These are phyloP conservation scores for Epizoanthus rinbou DNA, from an alignment of 92 coral and sea anemone species.

Conservation along the genomic window DNA sequence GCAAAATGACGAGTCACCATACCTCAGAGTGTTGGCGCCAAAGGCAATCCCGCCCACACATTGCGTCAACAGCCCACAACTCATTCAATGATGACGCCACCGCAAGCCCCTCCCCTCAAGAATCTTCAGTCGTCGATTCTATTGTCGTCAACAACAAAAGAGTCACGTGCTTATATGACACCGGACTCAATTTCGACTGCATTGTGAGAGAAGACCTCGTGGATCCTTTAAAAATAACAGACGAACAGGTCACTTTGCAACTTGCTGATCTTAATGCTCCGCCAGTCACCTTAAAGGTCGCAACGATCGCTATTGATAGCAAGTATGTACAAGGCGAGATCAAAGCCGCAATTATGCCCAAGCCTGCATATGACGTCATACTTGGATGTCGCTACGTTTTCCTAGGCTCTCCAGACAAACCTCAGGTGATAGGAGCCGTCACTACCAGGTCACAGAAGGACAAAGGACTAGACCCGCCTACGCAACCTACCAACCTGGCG, in stretches of 20 bases:
- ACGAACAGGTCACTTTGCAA: slow-evolving; percentile 7
- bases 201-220: slow-evolving; percentile 24
- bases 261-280: slow-evolving; percentile 8
- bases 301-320: slow-evolving; percentile 16
- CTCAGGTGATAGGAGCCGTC: slow-evolving; percentile 18
- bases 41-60: not conserved
- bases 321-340: slow-evolving; percentile 20
- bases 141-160: slow-evolving; percentile 18
- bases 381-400: slow-evolving; percentile 22
- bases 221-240: slow-evolving; percentile 8
- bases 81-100: too few species aligned
- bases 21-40: not conserved
- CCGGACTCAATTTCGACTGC: slow-evolving; percentile 23
- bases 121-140: slow-evolving; percentile 7
- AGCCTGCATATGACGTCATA: slow-evolving; percentile 21
- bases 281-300: slow-evolving; percentile 20
- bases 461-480: slow-evolving; percentile 18
- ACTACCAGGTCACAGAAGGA: slow-evolving; percentile 25
- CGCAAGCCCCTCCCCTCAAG: not conserved
- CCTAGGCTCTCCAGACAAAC: slow-evolving; percentile 17
- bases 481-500: not conserved
- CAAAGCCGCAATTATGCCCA: slow-evolving; percentile 20
- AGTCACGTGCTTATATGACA: slow-evolving; percentile 18
- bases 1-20: slow-evolving; percentile 5
- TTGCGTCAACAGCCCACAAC: too few species aligned